These are phyloP conservation scores for Propithecus perrieri DNA, from an alignment of 2,797 vertebrate species.

Conservation along the genomic window DNA sequence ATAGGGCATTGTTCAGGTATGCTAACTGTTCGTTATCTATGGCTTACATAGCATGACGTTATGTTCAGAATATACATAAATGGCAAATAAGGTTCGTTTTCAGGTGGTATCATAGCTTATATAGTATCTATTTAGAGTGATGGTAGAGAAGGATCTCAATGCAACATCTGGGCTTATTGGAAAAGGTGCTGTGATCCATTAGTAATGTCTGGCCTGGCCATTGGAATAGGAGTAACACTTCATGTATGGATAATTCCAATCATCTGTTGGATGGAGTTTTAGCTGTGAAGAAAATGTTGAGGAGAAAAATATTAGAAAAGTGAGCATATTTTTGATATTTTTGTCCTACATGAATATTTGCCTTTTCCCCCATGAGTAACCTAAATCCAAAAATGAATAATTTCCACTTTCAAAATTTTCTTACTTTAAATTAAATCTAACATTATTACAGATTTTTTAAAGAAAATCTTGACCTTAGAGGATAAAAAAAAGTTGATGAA, in stretches of 20 bases:
- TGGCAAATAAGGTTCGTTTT: neutral
- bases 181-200: neutral
- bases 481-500: neutral
- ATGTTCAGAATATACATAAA: neutral
- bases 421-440: slow-evolving; percentile 30
- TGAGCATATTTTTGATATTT: neutral
- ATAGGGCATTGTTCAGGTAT: neutral
- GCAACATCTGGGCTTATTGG: neutral
- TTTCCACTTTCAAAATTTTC: neutral
- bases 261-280: neutral
- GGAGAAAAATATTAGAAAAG: neutral
- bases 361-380: neutral
- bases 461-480: neutral
- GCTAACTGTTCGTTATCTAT: neutral
- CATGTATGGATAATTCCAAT: neutral
- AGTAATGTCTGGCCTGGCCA: neutral
- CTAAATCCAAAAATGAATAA: neutral
- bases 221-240: neutral
- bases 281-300: neutral
- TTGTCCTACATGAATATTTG: neutral
- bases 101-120: neutral
- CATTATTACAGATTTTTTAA: neutral
- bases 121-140: neutral
- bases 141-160: neutral
- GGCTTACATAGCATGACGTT: neutral